Conservation (phyloP, 2,888 invertebrate species). For the Mythimna lalbum region DNA sequence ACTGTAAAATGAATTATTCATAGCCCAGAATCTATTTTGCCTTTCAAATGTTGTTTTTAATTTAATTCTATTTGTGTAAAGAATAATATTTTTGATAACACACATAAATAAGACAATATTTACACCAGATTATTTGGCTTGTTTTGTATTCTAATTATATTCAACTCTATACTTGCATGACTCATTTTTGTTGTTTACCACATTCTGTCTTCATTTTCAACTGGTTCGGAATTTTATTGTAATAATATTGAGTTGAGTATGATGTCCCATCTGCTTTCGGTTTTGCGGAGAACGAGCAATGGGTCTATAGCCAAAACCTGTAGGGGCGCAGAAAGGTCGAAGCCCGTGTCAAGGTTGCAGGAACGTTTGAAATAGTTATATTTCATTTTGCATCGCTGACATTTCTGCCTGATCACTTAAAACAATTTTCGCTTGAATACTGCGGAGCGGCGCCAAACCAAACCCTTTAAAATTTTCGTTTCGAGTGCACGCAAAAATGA, state of each 20-base stretch:
- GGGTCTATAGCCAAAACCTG: no score
- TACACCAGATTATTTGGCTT: background rate
- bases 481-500: no score
- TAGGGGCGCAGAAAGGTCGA: no score
- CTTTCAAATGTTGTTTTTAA: conserved; percentile 19
- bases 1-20: background rate
- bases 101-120: background rate
- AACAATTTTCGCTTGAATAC: no score
- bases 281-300: no score
- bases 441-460: no score
- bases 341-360: no score
- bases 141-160: conserved; percentile 11
- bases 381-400: no score
- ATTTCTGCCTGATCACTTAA: no score
- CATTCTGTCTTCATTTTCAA: background rate
- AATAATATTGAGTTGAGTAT: background rate
- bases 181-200: background rate
- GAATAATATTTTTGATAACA: conserved; percentile 13
- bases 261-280: background rate
- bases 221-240: background rate
- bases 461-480: no score
- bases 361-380: no score
- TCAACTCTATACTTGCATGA: conserved; percentile 3
- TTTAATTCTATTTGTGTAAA: background rate
- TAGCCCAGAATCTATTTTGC: background rate